Conservation (phyloP, 2,888 invertebrate species). For the Ornithoptera priamus region DNA sequence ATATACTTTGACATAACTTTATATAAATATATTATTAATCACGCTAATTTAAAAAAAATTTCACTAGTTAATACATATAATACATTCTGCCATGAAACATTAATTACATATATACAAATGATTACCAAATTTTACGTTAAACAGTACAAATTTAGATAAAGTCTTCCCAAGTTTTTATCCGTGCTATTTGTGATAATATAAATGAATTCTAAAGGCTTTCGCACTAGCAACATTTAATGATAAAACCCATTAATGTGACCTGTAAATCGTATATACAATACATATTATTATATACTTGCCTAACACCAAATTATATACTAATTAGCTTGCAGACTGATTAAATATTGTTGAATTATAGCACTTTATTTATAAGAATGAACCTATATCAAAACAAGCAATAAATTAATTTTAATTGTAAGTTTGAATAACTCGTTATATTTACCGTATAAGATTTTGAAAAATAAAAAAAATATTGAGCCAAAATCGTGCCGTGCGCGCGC, state of each 20-base stretch:
- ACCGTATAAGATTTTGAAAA: background rate
- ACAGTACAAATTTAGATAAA: conserved; percentile 29
- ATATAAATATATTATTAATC: background rate
- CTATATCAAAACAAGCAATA: conserved; percentile 26
- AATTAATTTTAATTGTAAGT: conserved; percentile 24
- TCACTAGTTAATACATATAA: background rate
- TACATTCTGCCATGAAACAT: background rate
- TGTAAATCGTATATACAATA: conserved; percentile 2
- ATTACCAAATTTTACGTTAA: conserved; percentile 24
- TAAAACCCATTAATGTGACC: conserved; percentile 1
- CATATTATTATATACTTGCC: conserved; percentile 21
- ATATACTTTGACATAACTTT: too few relatives aligned
- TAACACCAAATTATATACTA: conserved; percentile 25
- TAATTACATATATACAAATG: conserved; percentile 9
- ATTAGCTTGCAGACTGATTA: conserved; percentile 27
- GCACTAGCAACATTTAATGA: conserved; percentile 5
- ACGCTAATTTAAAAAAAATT: background rate
- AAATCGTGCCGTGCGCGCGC: conserved; percentile 25
- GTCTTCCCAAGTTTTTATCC: conserved; percentile 4
- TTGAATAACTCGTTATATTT: conserved; percentile 18
- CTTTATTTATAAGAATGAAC: conserved; percentile 14
- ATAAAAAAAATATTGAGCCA: conserved; percentile 23
- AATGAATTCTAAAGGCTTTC: conserved; percentile 13
- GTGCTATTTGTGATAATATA: conserved; percentile 20
- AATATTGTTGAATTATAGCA: conserved; percentile 21